Conservation (phyloP, 2,797 vertebrate genomes). For the Diceros bicornis region DNA sequence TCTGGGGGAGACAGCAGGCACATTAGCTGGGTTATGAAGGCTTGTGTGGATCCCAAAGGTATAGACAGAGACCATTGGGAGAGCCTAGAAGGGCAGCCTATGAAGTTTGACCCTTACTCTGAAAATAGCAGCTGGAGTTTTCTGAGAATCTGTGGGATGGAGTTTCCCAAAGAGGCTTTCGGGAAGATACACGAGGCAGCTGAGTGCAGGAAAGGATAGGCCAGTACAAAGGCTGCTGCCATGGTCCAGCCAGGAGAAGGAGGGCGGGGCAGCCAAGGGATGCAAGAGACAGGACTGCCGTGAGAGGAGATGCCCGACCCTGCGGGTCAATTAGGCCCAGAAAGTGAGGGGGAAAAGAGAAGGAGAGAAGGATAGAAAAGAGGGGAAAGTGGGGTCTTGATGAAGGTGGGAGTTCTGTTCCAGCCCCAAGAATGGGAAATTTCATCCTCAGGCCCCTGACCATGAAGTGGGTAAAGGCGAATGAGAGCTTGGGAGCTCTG, state of each 20-base stretch:
- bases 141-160: not conserved
- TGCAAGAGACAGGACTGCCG: accelerated
- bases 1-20: accelerated
- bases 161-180: not conserved
- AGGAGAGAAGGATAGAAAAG: accelerated
- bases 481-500: accelerated
- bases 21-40: accelerated
- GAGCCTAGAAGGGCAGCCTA: not conserved
- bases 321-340: accelerated
- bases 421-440: not conserved
- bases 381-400: accelerated
- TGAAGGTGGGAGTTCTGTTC: not conserved
- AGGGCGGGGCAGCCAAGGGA: accelerated
- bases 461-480: accelerated
- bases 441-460: accelerated
- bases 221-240: not conserved
- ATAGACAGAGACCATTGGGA: not conserved
- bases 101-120: not conserved
- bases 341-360: not conserved
- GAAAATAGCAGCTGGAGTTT: not conserved
- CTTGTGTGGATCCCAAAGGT: accelerated
- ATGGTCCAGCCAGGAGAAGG: accelerated
- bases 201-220: not conserved
- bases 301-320: not conserved
- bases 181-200: accelerated